A percentile compares a stretch with the other conserved stretches of the same genome.
phyloP scores from a whole-genome alignment of 2,113 vertebrate genomes.

The Bufo gargarizans region DNA sequence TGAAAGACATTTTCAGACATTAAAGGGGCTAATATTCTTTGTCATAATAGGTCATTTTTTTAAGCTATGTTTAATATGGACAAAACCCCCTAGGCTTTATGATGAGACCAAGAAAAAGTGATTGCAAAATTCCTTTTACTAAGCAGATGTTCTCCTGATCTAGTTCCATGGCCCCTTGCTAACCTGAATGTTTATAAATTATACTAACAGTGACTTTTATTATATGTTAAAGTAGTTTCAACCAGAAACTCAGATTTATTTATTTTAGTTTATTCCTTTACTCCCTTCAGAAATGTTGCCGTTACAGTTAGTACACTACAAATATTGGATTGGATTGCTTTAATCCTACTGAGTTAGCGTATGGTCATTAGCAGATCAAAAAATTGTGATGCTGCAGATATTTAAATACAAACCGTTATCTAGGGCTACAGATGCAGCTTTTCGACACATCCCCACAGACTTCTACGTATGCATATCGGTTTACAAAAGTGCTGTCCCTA shows the following conservation, averaged over 20 bases:
- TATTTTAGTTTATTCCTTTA: conserved; percentile 34
- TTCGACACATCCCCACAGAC: neutral
- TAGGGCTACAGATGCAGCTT: neutral
- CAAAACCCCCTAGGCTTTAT: conserved; percentile 30
- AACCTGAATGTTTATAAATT: conserved; percentile 51
- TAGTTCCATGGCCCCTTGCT: neutral
- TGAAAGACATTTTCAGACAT: neutral
- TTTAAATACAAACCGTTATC: neutral
- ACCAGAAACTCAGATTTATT: conserved; percentile 33
- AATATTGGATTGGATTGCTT: neutral
- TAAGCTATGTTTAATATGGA: conserved; percentile 31
- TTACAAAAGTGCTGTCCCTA: neutral
- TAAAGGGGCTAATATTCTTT: conserved; percentile 10
- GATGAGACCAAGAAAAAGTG: conserved; percentile 41
- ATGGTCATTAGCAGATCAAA: neutral
- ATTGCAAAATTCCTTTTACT: conserved; percentile 46
- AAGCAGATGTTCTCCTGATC: conserved; percentile 40
- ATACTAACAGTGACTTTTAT: conserved; percentile 59
- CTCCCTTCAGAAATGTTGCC: neutral
- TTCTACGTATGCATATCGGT: neutral
- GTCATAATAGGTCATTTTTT: neutral
- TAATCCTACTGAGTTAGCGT: neutral
- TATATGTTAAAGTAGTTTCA: conserved; percentile 45
- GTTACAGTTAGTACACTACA: neutral
- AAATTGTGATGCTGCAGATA: neutral